Evolutionary conservation across 2,888 invertebrate genomes (phyloP).

Genomic region (Scaptodrosophila latifasciaeformis): DNA sequence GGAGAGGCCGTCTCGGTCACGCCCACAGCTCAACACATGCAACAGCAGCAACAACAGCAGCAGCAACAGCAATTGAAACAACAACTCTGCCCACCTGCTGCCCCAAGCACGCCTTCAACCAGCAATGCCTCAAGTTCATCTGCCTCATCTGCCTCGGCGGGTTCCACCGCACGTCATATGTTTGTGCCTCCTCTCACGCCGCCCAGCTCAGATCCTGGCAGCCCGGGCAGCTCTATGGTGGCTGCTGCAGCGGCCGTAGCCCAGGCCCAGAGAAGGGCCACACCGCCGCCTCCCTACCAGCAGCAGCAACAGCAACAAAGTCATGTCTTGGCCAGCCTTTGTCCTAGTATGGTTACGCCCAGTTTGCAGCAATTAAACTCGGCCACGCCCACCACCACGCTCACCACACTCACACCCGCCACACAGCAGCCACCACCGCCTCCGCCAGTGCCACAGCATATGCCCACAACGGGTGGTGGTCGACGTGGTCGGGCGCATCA

Average conservation of each 20-base stretch:
- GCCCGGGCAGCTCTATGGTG: slow-evolving; percentile 83
- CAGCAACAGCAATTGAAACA: slow-evolving; percentile 57
- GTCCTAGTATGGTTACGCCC: slow-evolving; percentile 65
- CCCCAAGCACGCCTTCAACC: slow-evolving; percentile 59
- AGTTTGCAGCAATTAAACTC: slow-evolving; percentile 45
- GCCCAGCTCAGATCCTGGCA: slow-evolving; percentile 91
- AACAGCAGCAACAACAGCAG: slow-evolving; percentile 50
- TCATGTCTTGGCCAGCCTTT: slow-evolving; percentile 63
- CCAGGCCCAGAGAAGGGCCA: slow-evolving; percentile 62
- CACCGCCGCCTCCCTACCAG: slow-evolving; percentile 72
- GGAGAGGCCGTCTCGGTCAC: slow-evolving; percentile 49
- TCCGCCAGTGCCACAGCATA: slow-evolving; percentile 10
- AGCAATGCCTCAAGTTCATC: slow-evolving; percentile 46
- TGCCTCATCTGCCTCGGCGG: slow-evolving; percentile 76
- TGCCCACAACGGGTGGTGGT: slow-evolving; percentile 15
- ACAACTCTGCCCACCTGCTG: slow-evolving; percentile 70
- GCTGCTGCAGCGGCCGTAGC: slow-evolving; percentile 76
- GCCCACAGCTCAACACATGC: slow-evolving; percentile 56
- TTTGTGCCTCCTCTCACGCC: slow-evolving; percentile 91
- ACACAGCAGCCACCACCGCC: slow-evolving; percentile 30
- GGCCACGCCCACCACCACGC: slow-evolving; percentile 46
- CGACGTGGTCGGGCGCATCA: slow-evolving; percentile 58
- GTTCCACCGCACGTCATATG: slow-evolving; percentile 78
- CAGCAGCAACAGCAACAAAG: slow-evolving; percentile 60
- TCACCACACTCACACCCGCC: slow-evolving; percentile 58